Base-by-base conservation (phyloP, 2,888 invertebrate genomes). In the Tromatobia lineatoria region DNA sequence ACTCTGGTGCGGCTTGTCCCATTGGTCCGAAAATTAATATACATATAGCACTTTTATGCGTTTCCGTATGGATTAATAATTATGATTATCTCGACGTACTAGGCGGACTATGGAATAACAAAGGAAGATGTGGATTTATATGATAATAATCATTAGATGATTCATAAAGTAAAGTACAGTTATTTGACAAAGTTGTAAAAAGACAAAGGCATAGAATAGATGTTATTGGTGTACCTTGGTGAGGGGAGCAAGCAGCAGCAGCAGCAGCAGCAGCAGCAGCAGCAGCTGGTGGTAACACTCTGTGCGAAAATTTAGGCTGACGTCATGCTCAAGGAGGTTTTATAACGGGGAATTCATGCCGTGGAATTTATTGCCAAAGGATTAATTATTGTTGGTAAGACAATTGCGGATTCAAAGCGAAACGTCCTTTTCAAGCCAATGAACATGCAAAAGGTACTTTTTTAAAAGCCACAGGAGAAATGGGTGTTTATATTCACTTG, bases 401-500 rank as follows among this genome's bases (percentile, higher is more conserved):
- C 52, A 64, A 75, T 75, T 75, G 29, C 59, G 59, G 59, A 6
- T 57, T 57, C 4, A 15, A 20, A 70, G 70, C 52, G 70, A 70
- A 50, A 61, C 29, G n/a, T n/a, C n/a, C 23, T 23, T 34, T 59
- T 45, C 50, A 64, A 34, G 71, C 38, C 15, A 42, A 71, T 47
- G 59, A 70, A 15, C 67, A 67, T 78, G 78, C 82, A 67, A 73
- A 82, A 70, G 38, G 29, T 29, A 29, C 4, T 38, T 10, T 67
- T 42, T 10, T 25, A 29, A 61, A 34, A 77, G 13, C 25, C 66
- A 61, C 76, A 71, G 54, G 29, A 69, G 23, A 70, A 50, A 67
- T 23, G 73, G 61, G 64, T 38, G 38, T 45, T 34, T 42, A 15
- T 74, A 47, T 81, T 80, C 77, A 84, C 80, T 74, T 15, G 73